Percentiles rank a stretch among this genome's conserved stretches.
Evolutionary conservation across 2,113 vertebrate genomes (phyloP).

Genomic region (Phalacrocorax carbo): DNA sequence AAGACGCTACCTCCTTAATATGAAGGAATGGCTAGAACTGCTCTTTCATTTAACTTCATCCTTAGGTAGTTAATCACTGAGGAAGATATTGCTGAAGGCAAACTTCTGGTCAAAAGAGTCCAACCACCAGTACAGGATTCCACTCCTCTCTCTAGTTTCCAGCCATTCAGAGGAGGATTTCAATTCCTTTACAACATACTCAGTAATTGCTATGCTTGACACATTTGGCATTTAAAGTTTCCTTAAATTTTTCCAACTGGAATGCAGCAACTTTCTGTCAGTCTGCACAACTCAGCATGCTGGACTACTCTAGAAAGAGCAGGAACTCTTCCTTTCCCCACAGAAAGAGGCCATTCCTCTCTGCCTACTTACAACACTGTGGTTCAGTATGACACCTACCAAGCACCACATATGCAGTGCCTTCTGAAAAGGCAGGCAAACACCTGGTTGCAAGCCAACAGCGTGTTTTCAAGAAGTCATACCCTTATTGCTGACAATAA

Average conservation of each 20-base stretch:
- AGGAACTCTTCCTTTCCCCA: not conserved
- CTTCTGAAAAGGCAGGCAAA: not conserved
- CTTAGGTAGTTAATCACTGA: not conserved
- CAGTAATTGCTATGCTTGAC: not conserved
- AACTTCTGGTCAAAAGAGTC: not conserved
- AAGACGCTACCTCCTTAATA: not conserved
- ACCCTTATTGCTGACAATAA: not conserved
- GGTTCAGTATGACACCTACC: rapidly evolving
- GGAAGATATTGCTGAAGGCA: not conserved
- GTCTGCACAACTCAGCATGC: not conserved
- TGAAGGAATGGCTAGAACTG: not conserved
- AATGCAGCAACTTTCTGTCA: not conserved
- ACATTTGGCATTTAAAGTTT: not conserved
- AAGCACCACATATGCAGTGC: not conserved
- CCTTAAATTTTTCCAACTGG: not conserved
- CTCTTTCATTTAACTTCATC: not conserved
- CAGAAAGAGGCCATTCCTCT: not conserved
- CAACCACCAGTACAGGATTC: not conserved
- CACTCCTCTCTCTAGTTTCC: not conserved
- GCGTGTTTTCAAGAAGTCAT: not conserved
- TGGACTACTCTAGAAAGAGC: not conserved
- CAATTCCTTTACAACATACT: not conserved
- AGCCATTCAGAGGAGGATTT: not conserved
- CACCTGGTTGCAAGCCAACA: not conserved
- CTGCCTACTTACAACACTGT: not conserved